Evolutionary conservation across 2,113 vertebrate genomes (phyloP).

Genomic region (Strix aluco): DNA sequence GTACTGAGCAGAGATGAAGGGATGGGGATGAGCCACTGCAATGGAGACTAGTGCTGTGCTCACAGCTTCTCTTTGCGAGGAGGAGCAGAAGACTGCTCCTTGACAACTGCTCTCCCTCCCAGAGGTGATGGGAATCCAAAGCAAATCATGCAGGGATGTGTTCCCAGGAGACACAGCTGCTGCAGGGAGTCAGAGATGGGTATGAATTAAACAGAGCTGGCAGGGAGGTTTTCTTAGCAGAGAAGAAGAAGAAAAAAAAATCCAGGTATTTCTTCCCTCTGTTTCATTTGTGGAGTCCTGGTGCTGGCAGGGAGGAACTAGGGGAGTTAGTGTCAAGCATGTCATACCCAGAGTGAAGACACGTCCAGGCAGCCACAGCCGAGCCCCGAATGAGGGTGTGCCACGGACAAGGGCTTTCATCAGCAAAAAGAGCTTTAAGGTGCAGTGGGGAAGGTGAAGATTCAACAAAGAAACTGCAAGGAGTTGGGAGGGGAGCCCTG

Average conservation of each 20-base stretch:
- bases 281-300: neutral
- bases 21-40: neutral
- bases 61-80: neutral
- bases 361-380: neutral
- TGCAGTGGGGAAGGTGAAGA: neutral
- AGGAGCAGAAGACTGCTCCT: neutral
- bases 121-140: neutral
- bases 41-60: neutral
- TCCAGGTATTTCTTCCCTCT: neutral
- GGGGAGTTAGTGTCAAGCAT: neutral
- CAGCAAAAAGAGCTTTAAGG: neutral
- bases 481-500: neutral
- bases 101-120: neutral
- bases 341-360: neutral
- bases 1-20: neutral
- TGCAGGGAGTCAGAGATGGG: neutral
- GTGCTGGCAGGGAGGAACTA: neutral
- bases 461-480: neutral
- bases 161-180: neutral
- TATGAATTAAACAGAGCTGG: neutral
- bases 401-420: fast-evolving
- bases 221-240: neutral
- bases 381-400: neutral
- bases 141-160: neutral
- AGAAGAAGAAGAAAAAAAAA: neutral